These are phyloP conservation scores for Gadopsis bispinosus DNA, from an alignment of 2,797 vertebrate species.

Conservation along the genomic window DNA sequence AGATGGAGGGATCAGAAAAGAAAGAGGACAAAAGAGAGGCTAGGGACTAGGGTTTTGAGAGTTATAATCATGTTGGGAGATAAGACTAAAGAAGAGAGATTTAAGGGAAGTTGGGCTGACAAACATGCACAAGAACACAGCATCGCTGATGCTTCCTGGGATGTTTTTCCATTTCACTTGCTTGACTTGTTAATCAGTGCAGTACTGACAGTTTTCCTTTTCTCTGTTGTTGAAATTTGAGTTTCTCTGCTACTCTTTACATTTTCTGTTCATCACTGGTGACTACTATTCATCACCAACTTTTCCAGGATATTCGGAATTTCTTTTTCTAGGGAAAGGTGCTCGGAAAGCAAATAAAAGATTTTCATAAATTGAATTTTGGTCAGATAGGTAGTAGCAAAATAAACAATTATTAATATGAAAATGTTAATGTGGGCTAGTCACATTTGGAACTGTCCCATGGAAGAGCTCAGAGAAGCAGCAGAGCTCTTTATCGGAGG, in stretches of 20 bases:
- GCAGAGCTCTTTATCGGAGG: no score
- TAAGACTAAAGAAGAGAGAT: neutral
- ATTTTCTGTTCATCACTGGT: neutral
- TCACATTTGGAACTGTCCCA: no score
- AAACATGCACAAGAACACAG: neutral
- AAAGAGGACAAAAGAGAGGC: conserved; percentile 13
- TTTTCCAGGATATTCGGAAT: neutral
- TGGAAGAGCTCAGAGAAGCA: no score
- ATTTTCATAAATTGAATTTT: no score
- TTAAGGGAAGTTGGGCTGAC: conserved; percentile 13
- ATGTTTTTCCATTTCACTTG: conserved; percentile 2
- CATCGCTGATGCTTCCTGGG: neutral
- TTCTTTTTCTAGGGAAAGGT: no score
- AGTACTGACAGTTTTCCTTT: neutral
- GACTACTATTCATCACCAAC: neutral
- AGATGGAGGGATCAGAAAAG: neutral
- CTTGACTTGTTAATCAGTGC: no score
- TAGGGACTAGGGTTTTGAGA: conserved; percentile 8
- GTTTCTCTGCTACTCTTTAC: neutral
- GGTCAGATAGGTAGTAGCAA: no score
- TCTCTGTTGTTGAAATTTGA: neutral
- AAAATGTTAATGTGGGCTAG: no score
- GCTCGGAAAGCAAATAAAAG: no score
- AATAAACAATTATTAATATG: no score
- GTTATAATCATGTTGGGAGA: conserved; percentile 10